phyloP scores from a whole-genome alignment of 1,140 invertebrate species.

The Parasteatoda tepidariorum region DNA sequence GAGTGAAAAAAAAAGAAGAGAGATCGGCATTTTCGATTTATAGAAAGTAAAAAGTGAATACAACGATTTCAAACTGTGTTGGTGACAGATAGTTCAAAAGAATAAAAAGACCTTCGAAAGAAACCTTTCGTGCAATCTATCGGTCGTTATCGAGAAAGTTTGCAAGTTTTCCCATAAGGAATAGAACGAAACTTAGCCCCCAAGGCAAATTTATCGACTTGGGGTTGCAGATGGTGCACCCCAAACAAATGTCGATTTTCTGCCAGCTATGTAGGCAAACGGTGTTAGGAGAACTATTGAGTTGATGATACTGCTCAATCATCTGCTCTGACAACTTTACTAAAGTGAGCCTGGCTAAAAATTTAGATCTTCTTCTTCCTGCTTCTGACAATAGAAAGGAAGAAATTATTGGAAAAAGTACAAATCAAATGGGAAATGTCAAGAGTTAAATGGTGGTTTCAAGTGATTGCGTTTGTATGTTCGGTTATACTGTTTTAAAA shows the following conservation, averaged over 20 bases:
- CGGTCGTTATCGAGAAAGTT: slow-evolving; percentile 45
- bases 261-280: not conserved
- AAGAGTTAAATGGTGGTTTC: too few species aligned
- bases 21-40: not conserved
- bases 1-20: not conserved
- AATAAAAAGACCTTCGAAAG: too few species aligned
- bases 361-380: too few species aligned
- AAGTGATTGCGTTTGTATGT: too few species aligned
- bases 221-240: slow-evolving; percentile 41
- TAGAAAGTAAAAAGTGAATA: not conserved
- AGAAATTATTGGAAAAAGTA: too few species aligned
- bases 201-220: slow-evolving; percentile 50
- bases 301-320: slow-evolving; percentile 48
- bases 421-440: too few species aligned
- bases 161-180: not conserved
- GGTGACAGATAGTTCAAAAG: too few species aligned
- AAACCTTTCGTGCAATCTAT: not conserved
- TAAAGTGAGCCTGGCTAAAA: too few species aligned
- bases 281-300: not conserved
- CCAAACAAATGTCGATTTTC: not conserved
- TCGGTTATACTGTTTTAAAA: too few species aligned
- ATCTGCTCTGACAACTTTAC: slow-evolving; percentile 31
- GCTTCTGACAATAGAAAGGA: too few species aligned
- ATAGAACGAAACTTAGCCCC: slow-evolving; percentile 27
- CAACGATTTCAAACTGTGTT: not conserved